These are phyloP conservation scores for Mylabris sibirica DNA, from an alignment of 2,888 invertebrate genomes.

Conservation along the genomic window DNA sequence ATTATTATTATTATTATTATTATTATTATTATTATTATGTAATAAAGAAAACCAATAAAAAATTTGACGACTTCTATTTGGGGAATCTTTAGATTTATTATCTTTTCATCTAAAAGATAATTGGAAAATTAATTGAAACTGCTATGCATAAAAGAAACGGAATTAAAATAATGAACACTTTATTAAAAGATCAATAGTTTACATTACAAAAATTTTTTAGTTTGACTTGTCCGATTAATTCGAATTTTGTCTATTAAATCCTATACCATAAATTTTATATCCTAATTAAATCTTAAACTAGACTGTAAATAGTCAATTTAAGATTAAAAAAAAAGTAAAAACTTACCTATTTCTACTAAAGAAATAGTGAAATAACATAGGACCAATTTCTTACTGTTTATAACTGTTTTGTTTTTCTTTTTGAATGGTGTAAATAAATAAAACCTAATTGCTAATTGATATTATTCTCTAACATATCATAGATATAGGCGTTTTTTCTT, in stretches of 20 bases:
- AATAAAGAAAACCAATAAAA: not conserved
- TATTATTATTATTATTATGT: not conserved
- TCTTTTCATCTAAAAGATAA: conserved; percentile 9
- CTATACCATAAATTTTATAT: not conserved
- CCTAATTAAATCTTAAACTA: not conserved
- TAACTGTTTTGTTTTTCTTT: conserved; percentile 37
- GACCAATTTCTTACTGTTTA: conserved; percentile 61
- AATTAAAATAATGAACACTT: conserved; percentile 40
- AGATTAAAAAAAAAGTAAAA: not conserved
- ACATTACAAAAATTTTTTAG: conserved; percentile 15
- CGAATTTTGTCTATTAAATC: not conserved
- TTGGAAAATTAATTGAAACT: conserved; percentile 41
- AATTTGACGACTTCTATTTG: not conserved
- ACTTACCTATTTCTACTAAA: conserved; percentile 32
- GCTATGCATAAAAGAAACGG: conserved; percentile 54
- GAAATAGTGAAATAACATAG: conserved; percentile 55
- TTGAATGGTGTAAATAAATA: conserved; percentile 41
- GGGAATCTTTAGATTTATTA: not conserved
- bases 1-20: conserved; percentile 5
- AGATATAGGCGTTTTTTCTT: conserved; percentile 38
- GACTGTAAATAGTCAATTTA: not conserved
- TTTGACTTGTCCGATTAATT: not conserved
- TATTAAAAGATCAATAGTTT: conserved; percentile 20
- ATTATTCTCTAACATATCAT: conserved; percentile 48
- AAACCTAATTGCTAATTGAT: conserved; percentile 34